Evolutionary conservation across 2,888 invertebrate genomes (phyloP), one percentile per base, ranked within the genome.

Genomic region (Neoaliturus tenellus): DNA sequence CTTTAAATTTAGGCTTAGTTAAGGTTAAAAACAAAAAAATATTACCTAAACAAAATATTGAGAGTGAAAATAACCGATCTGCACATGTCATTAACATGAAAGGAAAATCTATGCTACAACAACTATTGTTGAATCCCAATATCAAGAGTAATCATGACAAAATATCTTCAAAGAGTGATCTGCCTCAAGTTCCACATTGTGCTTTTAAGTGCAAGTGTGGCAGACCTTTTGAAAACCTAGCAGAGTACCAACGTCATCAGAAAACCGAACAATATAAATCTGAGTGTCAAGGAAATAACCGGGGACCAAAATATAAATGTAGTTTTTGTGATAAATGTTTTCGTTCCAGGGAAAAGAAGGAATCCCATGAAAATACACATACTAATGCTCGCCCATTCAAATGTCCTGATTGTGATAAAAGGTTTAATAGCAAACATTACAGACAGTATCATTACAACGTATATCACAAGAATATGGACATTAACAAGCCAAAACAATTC

Each of bases 381-480:
- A 39, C 12, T 39, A 33, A 71, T n/a, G 39, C 41, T 33, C 31
- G 71, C 12, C 71, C 71, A 39, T 71, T 33, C 20, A 71, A 71
- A 14, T 71, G 71, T 71, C 41, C 14, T 39, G 41, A 35, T 20
- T 71, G 71, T 71, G 71, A 39, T 6, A 35, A 39, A n/a, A 2
- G 20, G 2, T 71, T 71, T 39, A 71, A 35, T 39, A 39, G 39
- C 41, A 35, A 71, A 23, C 12, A 1, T 39, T 10, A 20, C 10
- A 31, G 35, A 33, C 39, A 41, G 14, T n/a, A n/a, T n/a, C n/a
- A n/a, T n/a, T n/a, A n/a, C n/a, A n/a, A n/a, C n/a, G 41, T 35
- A 20, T 41, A 71, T 71, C n/a, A 39, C 20, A 71, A 39, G 20
- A 35, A 35, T 4, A 39, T 41, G 2, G 41, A 71, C 35, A 20